Conservation (phyloP, 2,113 vertebrate species). For the Baryphthengus martii region DNA sequence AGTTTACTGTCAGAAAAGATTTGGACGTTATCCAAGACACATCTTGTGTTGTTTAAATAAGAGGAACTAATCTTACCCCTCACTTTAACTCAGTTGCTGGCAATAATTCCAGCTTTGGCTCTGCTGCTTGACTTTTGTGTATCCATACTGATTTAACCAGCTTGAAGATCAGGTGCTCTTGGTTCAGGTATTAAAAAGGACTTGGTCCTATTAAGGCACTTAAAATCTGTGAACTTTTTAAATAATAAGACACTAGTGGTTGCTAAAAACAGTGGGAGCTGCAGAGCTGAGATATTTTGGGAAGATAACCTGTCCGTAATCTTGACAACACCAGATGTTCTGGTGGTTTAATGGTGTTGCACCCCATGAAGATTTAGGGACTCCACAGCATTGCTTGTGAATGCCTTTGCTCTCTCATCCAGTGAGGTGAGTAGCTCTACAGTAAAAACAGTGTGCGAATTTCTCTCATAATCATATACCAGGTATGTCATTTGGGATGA, state of each 20-base stretch:
- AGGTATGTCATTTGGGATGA: no score
- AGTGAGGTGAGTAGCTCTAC: rapidly evolving
- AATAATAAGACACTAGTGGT: not conserved
- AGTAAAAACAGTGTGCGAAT: rapidly evolving
- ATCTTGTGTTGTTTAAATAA: not conserved
- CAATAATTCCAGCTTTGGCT: not conserved
- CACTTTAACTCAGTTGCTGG: not conserved
- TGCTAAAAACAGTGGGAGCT: not conserved
- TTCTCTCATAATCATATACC: no score
- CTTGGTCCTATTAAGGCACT: not conserved
- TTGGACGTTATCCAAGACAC: not conserved
- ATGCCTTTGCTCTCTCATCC: not conserved
- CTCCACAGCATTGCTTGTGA: rapidly evolving
- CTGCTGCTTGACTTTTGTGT: not conserved
- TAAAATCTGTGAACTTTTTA: not conserved
- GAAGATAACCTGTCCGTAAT: not conserved
- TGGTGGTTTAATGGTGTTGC: not conserved
- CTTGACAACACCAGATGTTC: not conserved
- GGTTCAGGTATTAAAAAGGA: not conserved
- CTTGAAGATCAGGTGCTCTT: not conserved
- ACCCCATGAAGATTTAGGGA: not conserved
- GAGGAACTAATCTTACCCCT: not conserved
- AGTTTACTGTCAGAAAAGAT: not conserved
- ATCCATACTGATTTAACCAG: not conserved
- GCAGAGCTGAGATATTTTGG: not conserved